These are phyloP conservation scores for Scaptomyza montana DNA, from an alignment of 1,140 invertebrate species.

Conservation along the genomic window DNA sequence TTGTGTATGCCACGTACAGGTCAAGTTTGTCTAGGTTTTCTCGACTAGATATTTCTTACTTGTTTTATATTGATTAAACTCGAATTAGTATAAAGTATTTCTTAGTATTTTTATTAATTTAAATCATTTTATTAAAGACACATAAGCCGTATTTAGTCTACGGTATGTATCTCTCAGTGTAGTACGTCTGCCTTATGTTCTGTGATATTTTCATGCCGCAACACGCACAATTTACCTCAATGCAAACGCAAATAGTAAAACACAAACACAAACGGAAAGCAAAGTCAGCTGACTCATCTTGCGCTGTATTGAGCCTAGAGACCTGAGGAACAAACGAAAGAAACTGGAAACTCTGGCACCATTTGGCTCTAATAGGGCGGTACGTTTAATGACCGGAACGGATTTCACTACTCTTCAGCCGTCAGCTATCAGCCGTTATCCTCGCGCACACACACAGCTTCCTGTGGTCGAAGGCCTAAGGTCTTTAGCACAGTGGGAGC, in stretches of 20 bases:
- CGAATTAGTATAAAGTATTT: too few species aligned
- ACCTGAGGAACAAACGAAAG: slow-evolving; percentile 11
- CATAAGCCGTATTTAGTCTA: too few species aligned
- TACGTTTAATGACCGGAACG: slow-evolving; percentile 82
- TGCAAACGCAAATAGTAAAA: slow-evolving; percentile 11
- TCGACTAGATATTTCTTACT: too few species aligned
- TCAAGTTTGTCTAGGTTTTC: too few species aligned
- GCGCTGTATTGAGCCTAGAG: slow-evolving; percentile 18
- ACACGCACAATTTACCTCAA: slow-evolving; percentile 77
- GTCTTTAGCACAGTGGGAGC: slow-evolving; percentile 64
- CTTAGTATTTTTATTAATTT: too few species aligned
- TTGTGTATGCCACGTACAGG: too few species aligned
- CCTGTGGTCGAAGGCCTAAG: slow-evolving; percentile 41
- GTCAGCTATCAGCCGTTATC: slow-evolving; percentile 72
- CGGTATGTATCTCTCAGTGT: slow-evolving; percentile 5
- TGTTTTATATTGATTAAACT: too few species aligned
- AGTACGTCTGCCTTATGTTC: slow-evolving; percentile 27
- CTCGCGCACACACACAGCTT: slow-evolving; percentile 53
- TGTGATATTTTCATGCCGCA: slow-evolving; percentile 69
- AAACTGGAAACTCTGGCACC: slow-evolving; percentile 22
- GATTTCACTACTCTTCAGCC: slow-evolving; percentile 62
- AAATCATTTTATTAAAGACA: too few species aligned
- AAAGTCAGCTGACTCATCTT: slow-evolving; percentile 79
- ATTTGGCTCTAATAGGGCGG: slow-evolving; percentile 45
- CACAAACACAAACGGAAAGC: slow-evolving; percentile 68